Evolutionary conservation across 1,140 invertebrate genomes (phyloP).

Genomic region (Rhagoletis pomonella): DNA sequence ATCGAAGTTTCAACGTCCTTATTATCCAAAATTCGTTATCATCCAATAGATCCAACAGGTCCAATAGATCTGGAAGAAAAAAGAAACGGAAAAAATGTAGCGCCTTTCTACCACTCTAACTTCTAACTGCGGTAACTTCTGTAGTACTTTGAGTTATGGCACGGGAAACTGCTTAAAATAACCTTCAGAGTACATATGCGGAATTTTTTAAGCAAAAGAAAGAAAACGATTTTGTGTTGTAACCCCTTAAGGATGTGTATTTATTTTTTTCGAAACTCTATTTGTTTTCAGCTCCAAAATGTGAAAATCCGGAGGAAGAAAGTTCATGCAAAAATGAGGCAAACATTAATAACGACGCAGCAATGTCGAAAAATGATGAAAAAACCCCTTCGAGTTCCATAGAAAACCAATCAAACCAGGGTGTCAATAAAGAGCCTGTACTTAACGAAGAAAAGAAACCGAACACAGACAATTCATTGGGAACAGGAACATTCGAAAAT

Average conservation of each 20-base stretch:
- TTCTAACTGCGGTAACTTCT: too few species aligned
- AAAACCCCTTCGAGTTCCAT: neutral
- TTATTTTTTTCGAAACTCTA: too few species aligned
- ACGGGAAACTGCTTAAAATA: too few species aligned
- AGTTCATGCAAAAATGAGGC: neutral
- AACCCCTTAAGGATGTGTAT: neutral
- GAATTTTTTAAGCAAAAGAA: too few species aligned
- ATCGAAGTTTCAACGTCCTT: too few species aligned
- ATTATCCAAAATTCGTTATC: too few species aligned
- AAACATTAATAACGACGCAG: neutral
- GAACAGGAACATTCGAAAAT: neutral
- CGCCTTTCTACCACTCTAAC: too few species aligned
- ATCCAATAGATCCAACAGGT: too few species aligned
- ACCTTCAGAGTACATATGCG: too few species aligned
- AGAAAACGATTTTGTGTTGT: neutral
- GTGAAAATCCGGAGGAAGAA: neutral
- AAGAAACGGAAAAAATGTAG: too few species aligned
- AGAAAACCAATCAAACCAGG: neutral
- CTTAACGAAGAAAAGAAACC: slow-evolving; percentile 6
- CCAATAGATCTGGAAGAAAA: too few species aligned
- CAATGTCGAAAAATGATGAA: neutral
- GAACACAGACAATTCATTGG: neutral
- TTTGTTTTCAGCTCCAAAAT: neutral
- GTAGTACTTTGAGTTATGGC: too few species aligned
- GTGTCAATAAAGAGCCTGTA: neutral